A percentile compares a stretch with the other conserved stretches of the same genome.
Evolutionary conservation across 1,140 invertebrate species (phyloP).

Genomic region (Anagrus nilaparvatae): DNA sequence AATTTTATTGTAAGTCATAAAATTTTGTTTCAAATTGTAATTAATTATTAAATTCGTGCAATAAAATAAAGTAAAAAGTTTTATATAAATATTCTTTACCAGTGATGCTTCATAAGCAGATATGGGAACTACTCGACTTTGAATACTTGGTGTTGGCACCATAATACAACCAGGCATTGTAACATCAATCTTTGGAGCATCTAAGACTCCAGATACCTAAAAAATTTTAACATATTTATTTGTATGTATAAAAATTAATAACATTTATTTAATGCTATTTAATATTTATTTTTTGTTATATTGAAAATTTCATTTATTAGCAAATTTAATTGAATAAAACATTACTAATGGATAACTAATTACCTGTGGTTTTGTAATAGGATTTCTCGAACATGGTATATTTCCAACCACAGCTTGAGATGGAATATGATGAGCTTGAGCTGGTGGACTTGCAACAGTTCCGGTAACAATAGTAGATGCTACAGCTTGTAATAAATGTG

Average conservation of each 20-base stretch:
- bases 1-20: too few relatives aligned
- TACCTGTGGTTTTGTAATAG: constrained; percentile 32
- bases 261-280: neutral
- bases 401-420: constrained; percentile 27
- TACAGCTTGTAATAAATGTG: constrained; percentile 40
- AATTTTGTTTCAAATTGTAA: neutral
- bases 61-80: neutral
- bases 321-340: neutral
- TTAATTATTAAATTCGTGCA: neutral
- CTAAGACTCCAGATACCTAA: constrained; percentile 36
- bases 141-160: constrained; percentile 50
- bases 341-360: neutral
- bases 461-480: constrained; percentile 41
- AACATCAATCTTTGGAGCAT: constrained; percentile 48
- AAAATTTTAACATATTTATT: constrained; percentile 8
- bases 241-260: neutral
- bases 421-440: constrained; percentile 38
- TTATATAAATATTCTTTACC: constrained; percentile 48
- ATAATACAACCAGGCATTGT: constrained; percentile 46
- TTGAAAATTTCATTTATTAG: neutral
- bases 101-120: constrained; percentile 53
- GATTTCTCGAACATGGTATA: constrained; percentile 32
- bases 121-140: constrained; percentile 45
- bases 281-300: neutral
- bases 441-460: constrained; percentile 48